Evolutionary conservation across 2,888 invertebrate genomes (phyloP).

Genomic region (Micoletzkya japonica): DNA sequence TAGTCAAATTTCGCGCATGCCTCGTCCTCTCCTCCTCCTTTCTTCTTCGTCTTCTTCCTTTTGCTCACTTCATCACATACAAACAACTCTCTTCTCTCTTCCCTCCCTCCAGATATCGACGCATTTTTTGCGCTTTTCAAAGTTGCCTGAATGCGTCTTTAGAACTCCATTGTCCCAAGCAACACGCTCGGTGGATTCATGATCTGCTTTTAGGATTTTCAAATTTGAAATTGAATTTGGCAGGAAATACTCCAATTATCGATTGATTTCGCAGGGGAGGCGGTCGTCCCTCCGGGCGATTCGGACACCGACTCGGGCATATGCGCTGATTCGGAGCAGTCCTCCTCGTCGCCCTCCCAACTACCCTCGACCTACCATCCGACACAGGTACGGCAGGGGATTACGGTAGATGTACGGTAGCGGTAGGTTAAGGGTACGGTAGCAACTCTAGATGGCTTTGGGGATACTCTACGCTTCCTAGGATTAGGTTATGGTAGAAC

Average conservation of each 20-base stretch:
- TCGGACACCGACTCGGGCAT: slow-evolving; percentile 56
- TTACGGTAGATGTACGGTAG: too few species aligned
- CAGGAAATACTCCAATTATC: neutral
- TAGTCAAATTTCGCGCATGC: slow-evolving; percentile 25
- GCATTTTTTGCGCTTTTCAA: neutral
- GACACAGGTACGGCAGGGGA: too few species aligned
- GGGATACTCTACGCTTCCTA: too few species aligned
- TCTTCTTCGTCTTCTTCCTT: neutral
- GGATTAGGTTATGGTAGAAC: too few species aligned
- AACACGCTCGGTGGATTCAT: neutral
- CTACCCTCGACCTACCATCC: too few species aligned
- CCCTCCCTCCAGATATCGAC: neutral
- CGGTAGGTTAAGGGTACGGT: too few species aligned
- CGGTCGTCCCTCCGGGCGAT: slow-evolving; percentile 37
- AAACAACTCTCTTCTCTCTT: neutral
- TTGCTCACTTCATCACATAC: neutral
- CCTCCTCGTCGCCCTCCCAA: slow-evolving; percentile 32
- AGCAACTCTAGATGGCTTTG: too few species aligned
- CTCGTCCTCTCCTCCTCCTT: neutral
- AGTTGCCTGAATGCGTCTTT: too few species aligned
- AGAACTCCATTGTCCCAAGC: neutral
- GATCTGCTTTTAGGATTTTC: slow-evolving; percentile 27
- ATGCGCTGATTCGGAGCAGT: slow-evolving; percentile 52
- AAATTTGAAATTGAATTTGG: neutral
- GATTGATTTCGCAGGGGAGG: neutral